Evolutionary conservation across 1,140 invertebrate genomes (phyloP).

Genomic region (Oncopodura yosiiana): DNA sequence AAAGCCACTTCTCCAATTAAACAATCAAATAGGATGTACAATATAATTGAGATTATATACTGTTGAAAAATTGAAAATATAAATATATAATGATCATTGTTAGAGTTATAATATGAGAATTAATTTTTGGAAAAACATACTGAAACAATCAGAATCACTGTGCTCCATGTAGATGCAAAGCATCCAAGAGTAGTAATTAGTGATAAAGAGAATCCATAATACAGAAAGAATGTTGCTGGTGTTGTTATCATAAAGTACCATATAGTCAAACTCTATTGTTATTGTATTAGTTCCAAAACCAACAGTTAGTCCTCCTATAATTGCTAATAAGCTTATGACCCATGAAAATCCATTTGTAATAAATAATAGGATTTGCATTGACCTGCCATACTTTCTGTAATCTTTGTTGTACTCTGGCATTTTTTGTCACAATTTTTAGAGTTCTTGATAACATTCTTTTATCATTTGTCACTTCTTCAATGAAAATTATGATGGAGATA

Average conservation of each 20-base stretch:
- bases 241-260: slow-evolving; percentile 11
- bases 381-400: slow-evolving; percentile 3
- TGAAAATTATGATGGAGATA: too few relatives aligned
- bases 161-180: slow-evolving; percentile 3
- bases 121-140: background rate
- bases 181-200: slow-evolving; percentile 6
- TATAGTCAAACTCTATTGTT: slow-evolving; percentile 4
- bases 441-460: too few relatives aligned
- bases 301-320: slow-evolving; percentile 15
- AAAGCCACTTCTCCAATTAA: slow-evolving; percentile 1
- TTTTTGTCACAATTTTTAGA: too few relatives aligned
- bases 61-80: too few relatives aligned
- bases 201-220: slow-evolving; percentile 18
- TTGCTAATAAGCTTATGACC: slow-evolving; percentile 7
- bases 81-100: background rate
- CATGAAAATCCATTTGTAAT: slow-evolving; percentile 4
- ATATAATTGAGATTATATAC: too few relatives aligned
- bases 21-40: slow-evolving; percentile 9
- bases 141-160: background rate
- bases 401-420: too few relatives aligned
- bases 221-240: slow-evolving; percentile 22
- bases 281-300: slow-evolving; percentile 21
- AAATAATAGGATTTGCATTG: slow-evolving; percentile 1
- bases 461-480: too few relatives aligned
- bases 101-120: background rate